A percentile compares a stretch with the other conserved stretches of the same genome.
These are phyloP conservation scores for Alsophila aescularia DNA, from an alignment of 2,888 invertebrate species.

Conservation along the genomic window DNA sequence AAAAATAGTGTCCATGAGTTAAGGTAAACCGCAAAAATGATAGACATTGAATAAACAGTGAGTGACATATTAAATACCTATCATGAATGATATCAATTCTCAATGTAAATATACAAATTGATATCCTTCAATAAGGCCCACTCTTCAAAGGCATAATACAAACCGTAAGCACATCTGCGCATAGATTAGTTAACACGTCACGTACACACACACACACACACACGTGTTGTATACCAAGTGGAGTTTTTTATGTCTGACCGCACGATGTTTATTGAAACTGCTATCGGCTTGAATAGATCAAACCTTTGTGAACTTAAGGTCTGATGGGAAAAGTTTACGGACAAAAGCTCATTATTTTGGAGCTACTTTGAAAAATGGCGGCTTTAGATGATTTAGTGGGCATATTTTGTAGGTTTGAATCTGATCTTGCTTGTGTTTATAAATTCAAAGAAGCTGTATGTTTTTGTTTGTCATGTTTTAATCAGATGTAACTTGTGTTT, in stretches of 20 bases:
- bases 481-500: constrained; percentile 11
- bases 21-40: no score
- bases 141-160: constrained; percentile 53
- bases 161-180: constrained; percentile 56
- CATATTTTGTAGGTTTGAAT: constrained; percentile 20
- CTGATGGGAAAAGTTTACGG: constrained; percentile 38
- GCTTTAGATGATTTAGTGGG: constrained; percentile 33
- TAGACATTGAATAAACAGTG: not conserved
- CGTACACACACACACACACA: constrained; percentile 65
- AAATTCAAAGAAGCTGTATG: constrained; percentile 1
- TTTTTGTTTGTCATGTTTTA: constrained; percentile 7
- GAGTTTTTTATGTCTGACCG: constrained; percentile 73
- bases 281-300: constrained; percentile 69
- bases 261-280: constrained; percentile 78
- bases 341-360: constrained; percentile 41
- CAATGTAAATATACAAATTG: constrained; percentile 40
- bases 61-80: not conserved
- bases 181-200: constrained; percentile 65
- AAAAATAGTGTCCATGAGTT: no score
- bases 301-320: constrained; percentile 49
- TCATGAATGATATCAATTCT: not conserved
- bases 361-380: constrained; percentile 38
- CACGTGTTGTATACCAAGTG: constrained; percentile 66
- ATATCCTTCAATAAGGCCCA: constrained; percentile 39
- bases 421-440: constrained; percentile 19